Evolutionary conservation across 2,797 vertebrate genomes (phyloP).

Genomic region (Muscicapa comitata): DNA sequence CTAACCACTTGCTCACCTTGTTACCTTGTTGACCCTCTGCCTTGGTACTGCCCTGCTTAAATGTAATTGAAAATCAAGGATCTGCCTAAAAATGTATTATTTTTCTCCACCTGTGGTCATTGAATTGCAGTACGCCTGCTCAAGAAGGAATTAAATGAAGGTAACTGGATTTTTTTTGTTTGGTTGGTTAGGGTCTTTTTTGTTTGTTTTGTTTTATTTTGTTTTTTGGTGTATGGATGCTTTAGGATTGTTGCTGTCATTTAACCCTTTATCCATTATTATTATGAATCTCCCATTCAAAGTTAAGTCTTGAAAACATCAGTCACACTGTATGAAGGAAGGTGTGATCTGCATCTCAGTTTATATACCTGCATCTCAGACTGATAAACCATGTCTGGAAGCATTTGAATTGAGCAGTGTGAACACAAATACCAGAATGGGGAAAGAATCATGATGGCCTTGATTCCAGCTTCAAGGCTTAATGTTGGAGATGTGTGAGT

Average conservation of each 20-base stretch:
- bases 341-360: background rate
- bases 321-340: background rate
- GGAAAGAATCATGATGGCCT: background rate
- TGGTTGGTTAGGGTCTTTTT: background rate
- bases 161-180: background rate
- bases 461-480: background rate
- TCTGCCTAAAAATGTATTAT: background rate
- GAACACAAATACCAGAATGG: background rate
- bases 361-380: background rate
- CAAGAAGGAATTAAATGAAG: background rate
- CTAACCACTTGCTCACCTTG: background rate
- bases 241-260: background rate
- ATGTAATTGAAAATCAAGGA: background rate
- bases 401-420: background rate
- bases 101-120: background rate
- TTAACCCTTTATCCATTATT: background rate
- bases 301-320: background rate
- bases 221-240: background rate
- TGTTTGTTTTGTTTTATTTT: background rate
- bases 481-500: background rate
- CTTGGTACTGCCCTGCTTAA: background rate
- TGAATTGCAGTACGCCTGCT: background rate
- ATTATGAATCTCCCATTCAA: background rate
- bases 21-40: background rate
- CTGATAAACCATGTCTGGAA: background rate